A percentile compares a stretch with the other conserved stretches of the same genome.
Conservation (phyloP, 2,113 vertebrate species). For the Neogale vison region DNA sequence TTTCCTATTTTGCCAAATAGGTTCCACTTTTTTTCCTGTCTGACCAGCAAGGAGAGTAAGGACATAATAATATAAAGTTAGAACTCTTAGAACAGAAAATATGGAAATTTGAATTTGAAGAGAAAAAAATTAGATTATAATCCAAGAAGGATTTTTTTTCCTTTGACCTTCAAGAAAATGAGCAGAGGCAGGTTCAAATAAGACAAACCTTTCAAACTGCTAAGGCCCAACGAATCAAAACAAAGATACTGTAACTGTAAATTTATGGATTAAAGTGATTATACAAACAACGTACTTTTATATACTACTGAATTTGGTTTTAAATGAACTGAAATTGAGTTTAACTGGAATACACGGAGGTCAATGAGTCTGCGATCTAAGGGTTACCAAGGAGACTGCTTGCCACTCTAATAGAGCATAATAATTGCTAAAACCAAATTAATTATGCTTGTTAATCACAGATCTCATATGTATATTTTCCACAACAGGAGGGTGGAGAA, state of each 20-base stretch:
- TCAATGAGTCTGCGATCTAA: background rate
- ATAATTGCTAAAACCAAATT: conserved; percentile 46
- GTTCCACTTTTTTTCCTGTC: background rate
- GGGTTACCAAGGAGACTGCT: conserved; percentile 21
- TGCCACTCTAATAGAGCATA: background rate
- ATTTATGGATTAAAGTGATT: background rate
- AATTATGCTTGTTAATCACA: conserved; percentile 44
- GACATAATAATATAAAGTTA: background rate
- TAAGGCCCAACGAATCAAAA: background rate
- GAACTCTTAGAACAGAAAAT: conserved; percentile 26
- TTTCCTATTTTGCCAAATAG: background rate
- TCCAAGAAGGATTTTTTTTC: background rate
- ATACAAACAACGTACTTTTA: background rate
- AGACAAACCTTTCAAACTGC: background rate
- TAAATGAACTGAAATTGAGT: conserved; percentile 9
- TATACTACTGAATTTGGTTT: background rate
- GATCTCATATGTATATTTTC: conserved; percentile 11
- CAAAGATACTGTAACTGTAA: background rate
- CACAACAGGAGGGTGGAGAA: background rate
- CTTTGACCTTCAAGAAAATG: background rate
- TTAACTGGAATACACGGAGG: background rate
- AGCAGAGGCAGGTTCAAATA: conserved; percentile 3
- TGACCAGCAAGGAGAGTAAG: background rate
- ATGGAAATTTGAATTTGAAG: background rate
- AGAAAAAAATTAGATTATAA: conserved; percentile 34